phyloP scores from a whole-genome alignment of 2,888 invertebrate species.

The Gnatocerus cornutus region DNA sequence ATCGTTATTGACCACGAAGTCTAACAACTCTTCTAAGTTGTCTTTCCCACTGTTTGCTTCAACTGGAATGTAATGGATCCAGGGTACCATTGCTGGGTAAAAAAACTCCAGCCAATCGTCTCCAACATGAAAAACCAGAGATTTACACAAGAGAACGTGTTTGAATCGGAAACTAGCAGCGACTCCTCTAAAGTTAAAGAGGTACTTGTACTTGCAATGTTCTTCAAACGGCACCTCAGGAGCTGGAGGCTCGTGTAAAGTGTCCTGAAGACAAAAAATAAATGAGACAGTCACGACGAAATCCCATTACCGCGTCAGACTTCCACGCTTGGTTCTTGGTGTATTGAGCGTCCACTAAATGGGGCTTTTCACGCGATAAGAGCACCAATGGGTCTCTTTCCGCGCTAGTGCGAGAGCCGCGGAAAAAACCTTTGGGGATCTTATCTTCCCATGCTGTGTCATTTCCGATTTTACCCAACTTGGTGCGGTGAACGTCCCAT shows the following conservation, averaged over 20 bases:
- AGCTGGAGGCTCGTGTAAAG: conserved; percentile 87
- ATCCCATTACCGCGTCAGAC: conserved; percentile 80
- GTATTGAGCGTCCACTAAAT: conserved; percentile 92
- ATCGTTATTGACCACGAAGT: conserved; percentile 86
- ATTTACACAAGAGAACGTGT: conserved; percentile 94
- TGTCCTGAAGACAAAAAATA: conserved; percentile 79
- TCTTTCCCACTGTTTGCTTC: conserved; percentile 76
- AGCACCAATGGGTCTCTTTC: conserved; percentile 92
- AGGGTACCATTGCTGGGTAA: conserved; percentile 91
- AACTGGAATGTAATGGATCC: conserved; percentile 97
- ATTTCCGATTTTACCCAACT: conserved; percentile 75
- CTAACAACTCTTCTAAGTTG: conserved; percentile 81
- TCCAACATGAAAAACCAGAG: conserved; percentile 95
- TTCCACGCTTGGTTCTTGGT: conserved; percentile 99
- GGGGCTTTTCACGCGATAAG: conserved; percentile 82
- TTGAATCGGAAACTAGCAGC: conserved; percentile 98
- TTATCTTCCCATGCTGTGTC: conserved; percentile 87
- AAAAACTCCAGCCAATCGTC: conserved; percentile 97
- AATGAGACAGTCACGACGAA: background rate
- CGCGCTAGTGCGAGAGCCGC: conserved; percentile 94
- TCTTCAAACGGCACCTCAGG: conserved; percentile 90
- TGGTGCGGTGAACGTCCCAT: conserved; percentile 87
- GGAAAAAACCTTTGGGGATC: conserved; percentile 83
- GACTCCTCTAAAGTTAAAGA: conserved; percentile 97
- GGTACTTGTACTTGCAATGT: conserved; percentile 94